A percentile compares a stretch with the other conserved stretches of the same genome.
Evolutionary conservation across 2,888 invertebrate genomes (phyloP).

Genomic region (Gymnosoma rotundatum): DNA sequence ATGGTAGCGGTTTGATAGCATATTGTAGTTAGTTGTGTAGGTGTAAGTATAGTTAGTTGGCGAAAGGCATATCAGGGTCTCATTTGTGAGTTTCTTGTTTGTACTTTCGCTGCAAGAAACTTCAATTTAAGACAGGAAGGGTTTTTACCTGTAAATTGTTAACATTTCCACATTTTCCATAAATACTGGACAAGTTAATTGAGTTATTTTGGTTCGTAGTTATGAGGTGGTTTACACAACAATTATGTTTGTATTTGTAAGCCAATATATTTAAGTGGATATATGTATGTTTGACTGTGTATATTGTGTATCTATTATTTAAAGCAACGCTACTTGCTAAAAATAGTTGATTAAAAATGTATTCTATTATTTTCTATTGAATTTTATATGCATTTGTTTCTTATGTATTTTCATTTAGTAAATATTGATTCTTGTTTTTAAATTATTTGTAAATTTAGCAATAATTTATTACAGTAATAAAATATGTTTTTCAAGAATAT

Average conservation of each 20-base stretch:
- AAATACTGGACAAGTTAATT: conserved; percentile 62
- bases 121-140: not conserved
- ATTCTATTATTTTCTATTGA: not conserved
- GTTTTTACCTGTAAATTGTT: conserved; percentile 1
- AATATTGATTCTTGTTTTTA: too few species aligned
- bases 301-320: not conserved
- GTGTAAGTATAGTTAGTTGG: not conserved
- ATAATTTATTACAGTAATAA: too few species aligned
- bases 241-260: not conserved
- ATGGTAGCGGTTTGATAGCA: conserved; percentile 6
- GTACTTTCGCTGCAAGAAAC: not conserved
- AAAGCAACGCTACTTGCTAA: not conserved
- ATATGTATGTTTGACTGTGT: not conserved
- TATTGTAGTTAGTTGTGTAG: not conserved
- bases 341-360: not conserved
- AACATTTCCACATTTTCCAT: conserved; percentile 20
- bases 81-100: conserved; percentile 24
- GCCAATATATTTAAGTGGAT: not conserved
- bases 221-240: conserved; percentile 30
- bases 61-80: conserved; percentile 3
- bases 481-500: too few species aligned
- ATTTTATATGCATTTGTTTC: not conserved
- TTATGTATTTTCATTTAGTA: not conserved
- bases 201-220: conserved; percentile 22
- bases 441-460: too few species aligned